Percentiles rank a stretch among this genome's conserved stretches.
Evolutionary conservation across 1,140 invertebrate genomes (phyloP).

Genomic region (Caligus rogercresseyi): DNA sequence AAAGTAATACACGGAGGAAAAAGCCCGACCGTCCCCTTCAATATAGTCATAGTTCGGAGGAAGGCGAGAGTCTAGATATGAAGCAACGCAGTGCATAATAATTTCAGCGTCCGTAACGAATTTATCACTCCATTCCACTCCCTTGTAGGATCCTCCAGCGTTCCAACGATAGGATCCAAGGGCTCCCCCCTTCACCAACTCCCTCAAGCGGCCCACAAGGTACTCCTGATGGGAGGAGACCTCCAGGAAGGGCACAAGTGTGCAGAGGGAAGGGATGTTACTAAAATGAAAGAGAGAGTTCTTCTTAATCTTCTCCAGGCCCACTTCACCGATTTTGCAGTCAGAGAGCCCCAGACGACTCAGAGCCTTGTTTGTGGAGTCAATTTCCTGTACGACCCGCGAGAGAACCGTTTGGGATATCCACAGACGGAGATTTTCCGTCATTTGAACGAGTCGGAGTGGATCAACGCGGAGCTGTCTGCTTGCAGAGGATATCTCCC

Average conservation of each 20-base stretch:
- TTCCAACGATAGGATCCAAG: constrained; percentile 8
- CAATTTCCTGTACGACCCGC: constrained; percentile 7
- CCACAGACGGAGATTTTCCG: constrained; percentile 16
- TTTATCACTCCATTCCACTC: constrained; percentile 15
- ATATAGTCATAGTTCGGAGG: not conserved
- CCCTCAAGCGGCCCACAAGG: constrained; percentile 12
- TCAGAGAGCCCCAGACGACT: constrained; percentile 3
- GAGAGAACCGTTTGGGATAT: constrained; percentile 12
- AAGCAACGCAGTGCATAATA: constrained; percentile 5
- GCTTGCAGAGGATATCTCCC: not conserved
- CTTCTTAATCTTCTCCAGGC: constrained; percentile 10
- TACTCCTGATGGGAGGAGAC: constrained; percentile 14
- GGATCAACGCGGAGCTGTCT: constrained; percentile 9
- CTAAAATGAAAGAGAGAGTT: not conserved
- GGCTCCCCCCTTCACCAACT: constrained; percentile 2
- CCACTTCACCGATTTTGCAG: not conserved
- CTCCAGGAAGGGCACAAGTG: constrained; percentile 10
- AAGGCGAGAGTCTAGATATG: constrained; percentile 6
- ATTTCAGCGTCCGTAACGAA: constrained; percentile 10
- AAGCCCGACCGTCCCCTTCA: not conserved
- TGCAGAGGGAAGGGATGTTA: not conserved
- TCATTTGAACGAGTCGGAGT: constrained; percentile 10
- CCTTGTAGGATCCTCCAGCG: not conserved
- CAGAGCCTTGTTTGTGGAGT: constrained; percentile 5
- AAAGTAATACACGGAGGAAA: constrained; percentile 8